These are phyloP conservation scores for Isaurus tuberculatus DNA, from an alignment of 92 coral and sea anemone genomes.

Conservation along the genomic window DNA sequence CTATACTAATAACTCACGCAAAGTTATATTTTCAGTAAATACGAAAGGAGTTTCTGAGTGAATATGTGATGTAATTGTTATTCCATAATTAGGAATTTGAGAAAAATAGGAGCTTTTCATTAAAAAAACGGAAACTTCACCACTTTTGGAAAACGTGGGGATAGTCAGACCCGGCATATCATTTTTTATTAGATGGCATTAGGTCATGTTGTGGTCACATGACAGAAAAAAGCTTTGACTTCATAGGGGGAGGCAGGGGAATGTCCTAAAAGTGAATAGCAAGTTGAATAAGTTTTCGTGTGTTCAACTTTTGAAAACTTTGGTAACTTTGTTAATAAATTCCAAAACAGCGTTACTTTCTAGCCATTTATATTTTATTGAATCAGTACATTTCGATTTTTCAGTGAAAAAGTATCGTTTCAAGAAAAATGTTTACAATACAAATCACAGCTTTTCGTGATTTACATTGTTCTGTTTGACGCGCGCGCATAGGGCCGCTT, in stretches of 20 bases:
- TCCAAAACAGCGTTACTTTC: too few relatives aligned
- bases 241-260: background rate
- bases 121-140: background rate
- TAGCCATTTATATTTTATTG: background rate
- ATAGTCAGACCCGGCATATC: background rate
- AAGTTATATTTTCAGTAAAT: background rate
- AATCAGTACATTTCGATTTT: background rate
- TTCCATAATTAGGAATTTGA: background rate
- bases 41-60: background rate
- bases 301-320: background rate
- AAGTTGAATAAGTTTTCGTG: background rate
- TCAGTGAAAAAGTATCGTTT: background rate
- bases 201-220: constrained; percentile 3
- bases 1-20: background rate
- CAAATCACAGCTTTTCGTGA: too few relatives aligned
- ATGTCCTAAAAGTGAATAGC: background rate
- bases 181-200: background rate
- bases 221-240: background rate
- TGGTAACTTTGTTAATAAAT: too few relatives aligned
- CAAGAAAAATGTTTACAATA: background rate
- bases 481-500: too few relatives aligned
- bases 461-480: too few relatives aligned
- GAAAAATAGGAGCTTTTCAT: background rate
- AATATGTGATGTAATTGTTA: background rate
- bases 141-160: background rate